Conservation (phyloP, 2,797 vertebrate species). For the Xiphorhynchus erythropygius region DNA sequence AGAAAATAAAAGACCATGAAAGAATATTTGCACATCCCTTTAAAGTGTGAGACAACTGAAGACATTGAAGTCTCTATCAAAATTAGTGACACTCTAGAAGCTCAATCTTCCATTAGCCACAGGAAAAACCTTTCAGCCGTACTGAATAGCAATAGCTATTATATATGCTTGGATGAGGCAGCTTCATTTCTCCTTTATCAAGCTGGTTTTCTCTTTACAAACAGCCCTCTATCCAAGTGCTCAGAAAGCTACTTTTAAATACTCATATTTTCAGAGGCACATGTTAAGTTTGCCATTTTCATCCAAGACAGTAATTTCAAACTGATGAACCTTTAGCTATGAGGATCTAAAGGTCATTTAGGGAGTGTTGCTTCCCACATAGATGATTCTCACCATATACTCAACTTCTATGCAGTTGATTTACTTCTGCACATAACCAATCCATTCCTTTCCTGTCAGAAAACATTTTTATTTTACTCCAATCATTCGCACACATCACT, state of each 20-base stretch:
- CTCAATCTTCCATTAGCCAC: constrained; percentile 48
- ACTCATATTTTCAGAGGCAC: background rate
- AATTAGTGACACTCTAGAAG: constrained; percentile 54
- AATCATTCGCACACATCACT: constrained; percentile 34
- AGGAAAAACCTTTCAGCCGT: constrained; percentile 53
- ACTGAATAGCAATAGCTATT: constrained; percentile 59
- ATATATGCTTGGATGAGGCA: constrained; percentile 54
- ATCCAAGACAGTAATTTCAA: constrained; percentile 32
- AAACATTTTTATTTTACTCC: constrained; percentile 39
- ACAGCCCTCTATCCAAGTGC: background rate
- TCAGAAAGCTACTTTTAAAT: constrained; percentile 42
- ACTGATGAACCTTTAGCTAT: constrained; percentile 1
- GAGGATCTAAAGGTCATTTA: constrained; percentile 44
- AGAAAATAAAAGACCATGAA: constrained; percentile 13
- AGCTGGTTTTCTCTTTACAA: constrained; percentile 41
- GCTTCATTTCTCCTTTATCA: constrained; percentile 57
- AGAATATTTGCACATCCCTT: constrained; percentile 23
- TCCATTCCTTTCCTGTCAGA: constrained; percentile 11
- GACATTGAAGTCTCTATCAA: constrained; percentile 38
- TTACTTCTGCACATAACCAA: constrained; percentile 45
- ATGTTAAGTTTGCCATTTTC: constrained; percentile 8
- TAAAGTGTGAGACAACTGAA: constrained; percentile 24
- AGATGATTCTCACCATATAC: constrained; percentile 11
- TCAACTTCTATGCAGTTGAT: constrained; percentile 42
- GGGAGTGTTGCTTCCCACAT: background rate